Conservation (phyloP, 2,797 vertebrate genomes). For the Chelon auratus region DNA sequence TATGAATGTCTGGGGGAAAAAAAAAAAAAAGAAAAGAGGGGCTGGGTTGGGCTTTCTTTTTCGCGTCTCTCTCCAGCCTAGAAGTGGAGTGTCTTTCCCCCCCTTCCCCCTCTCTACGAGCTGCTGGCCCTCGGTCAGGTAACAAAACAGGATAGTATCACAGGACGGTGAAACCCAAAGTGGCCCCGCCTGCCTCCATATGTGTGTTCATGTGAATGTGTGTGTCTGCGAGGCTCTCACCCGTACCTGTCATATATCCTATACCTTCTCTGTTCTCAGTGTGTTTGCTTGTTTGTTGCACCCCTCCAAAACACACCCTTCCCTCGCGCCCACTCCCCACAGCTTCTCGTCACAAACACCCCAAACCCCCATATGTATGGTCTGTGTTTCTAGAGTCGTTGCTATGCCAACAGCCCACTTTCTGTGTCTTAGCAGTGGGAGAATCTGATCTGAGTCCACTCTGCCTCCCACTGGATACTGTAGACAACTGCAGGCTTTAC, state of each 20-base stretch:
- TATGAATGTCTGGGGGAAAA: conserved; percentile 47
- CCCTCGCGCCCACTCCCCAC: conserved; percentile 59
- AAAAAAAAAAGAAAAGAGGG: conserved; percentile 33
- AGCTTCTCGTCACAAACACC: conserved; percentile 60
- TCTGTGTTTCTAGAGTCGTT: conserved; percentile 85
- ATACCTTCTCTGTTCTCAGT: conserved; percentile 79
- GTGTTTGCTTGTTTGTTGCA: conserved; percentile 86
- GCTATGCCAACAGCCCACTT: conserved; percentile 89
- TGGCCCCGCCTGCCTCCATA: conserved; percentile 84
- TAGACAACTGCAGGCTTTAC: conserved; percentile 77
- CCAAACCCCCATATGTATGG: conserved; percentile 70
- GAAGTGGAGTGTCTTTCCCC: conserved; percentile 82
- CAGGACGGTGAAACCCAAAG: conserved; percentile 88
- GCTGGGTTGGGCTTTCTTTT: conserved; percentile 81
- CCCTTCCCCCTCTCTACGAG: conserved; percentile 76
- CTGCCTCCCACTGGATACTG: conserved; percentile 85
- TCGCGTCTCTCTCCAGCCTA: conserved; percentile 87
- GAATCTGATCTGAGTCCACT: conserved; percentile 78
- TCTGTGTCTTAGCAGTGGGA: conserved; percentile 80
- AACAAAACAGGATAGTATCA: conserved; percentile 90
- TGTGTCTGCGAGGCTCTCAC: conserved; percentile 86
- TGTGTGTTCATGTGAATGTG: conserved; percentile 80
- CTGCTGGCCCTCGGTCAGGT: conserved; percentile 86
- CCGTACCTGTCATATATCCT: conserved; percentile 92
- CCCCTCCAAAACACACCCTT: conserved; percentile 69